Evolutionary conservation across 92 coral and sea anemone genomes (phyloP).

Genomic region (Porites divaricata): DNA sequence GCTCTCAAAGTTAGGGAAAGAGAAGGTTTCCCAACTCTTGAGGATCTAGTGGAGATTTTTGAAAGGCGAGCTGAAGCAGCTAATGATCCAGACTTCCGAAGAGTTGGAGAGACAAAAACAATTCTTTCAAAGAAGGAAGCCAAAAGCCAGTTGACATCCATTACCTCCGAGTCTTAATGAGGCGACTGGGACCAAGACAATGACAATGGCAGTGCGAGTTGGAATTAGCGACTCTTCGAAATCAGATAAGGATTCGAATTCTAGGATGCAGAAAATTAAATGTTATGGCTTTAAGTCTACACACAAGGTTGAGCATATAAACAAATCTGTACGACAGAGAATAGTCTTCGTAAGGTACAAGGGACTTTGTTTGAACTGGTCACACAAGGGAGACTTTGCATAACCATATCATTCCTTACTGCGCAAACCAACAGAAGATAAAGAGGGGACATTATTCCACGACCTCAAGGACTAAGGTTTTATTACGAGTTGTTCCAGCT

Average conservation of each 20-base stretch:
- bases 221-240: not conserved
- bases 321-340: conserved; percentile 37
- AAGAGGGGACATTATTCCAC: conserved; percentile 18
- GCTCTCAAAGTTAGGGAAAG: too few species aligned
- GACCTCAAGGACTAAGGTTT: conserved; percentile 32
- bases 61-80: too few species aligned
- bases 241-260: not conserved
- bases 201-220: too few species aligned
- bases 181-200: not conserved
- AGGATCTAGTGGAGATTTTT: too few species aligned
- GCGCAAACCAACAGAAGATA: conserved; percentile 55
- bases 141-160: too few species aligned
- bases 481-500: conserved; percentile 67
- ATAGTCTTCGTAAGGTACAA: conserved; percentile 4
- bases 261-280: conserved; percentile 18
- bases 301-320: conserved; percentile 41
- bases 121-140: too few species aligned
- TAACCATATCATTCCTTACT: conserved; percentile 61
- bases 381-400: conserved; percentile 49
- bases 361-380: conserved; percentile 46
- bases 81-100: too few species aligned
- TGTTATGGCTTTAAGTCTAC: conserved; percentile 23
- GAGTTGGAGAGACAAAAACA: too few species aligned
- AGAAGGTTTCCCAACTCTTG: too few species aligned
- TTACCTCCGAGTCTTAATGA: too few species aligned